Conservation (phyloP, 2,113 vertebrate species). For the Aphyosemion australe region DNA sequence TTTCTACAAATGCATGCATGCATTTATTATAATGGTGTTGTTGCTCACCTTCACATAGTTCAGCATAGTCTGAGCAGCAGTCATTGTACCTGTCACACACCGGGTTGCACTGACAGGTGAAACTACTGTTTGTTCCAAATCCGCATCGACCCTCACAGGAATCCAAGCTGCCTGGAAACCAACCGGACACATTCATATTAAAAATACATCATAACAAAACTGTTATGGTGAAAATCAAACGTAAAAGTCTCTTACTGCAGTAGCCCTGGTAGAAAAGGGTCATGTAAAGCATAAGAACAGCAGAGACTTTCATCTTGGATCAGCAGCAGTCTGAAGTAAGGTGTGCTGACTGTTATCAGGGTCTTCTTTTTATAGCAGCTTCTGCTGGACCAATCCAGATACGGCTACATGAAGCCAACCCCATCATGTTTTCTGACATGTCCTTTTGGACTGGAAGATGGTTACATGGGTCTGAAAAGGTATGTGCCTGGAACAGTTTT, state of each 20-base stretch:
- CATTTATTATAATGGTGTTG: too few relatives aligned
- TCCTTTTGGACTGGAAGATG: not conserved
- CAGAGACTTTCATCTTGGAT: slow-evolving; percentile 64
- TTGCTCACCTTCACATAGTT: slow-evolving; percentile 46
- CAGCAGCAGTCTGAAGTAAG: slow-evolving; percentile 16
- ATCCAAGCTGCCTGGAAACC: slow-evolving; percentile 60
- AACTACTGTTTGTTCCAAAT: slow-evolving; percentile 59
- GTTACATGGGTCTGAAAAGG: too few relatives aligned
- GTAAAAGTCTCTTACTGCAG: slow-evolving; percentile 69
- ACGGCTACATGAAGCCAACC: not conserved
- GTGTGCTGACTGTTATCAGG: not conserved
- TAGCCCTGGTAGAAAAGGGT: slow-evolving; percentile 63
- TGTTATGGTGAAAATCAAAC: not conserved
- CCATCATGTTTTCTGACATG: slow-evolving; percentile 1
- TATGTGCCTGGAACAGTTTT: not conserved
- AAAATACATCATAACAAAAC: not conserved
- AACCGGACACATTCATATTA: slow-evolving; percentile 3
- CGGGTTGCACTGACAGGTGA: slow-evolving; percentile 77
- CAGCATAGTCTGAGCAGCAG: slow-evolving; percentile 76
- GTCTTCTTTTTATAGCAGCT: slow-evolving; percentile 63
- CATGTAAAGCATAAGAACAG: slow-evolving; percentile 54
- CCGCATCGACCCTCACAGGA: slow-evolving; percentile 73
- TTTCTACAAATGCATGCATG: too few relatives aligned
- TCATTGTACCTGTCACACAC: slow-evolving; percentile 64
- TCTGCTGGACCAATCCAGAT: slow-evolving; percentile 28